phyloP scores from a whole-genome alignment of 1,140 invertebrate species.

The Octopus sinensis region DNA sequence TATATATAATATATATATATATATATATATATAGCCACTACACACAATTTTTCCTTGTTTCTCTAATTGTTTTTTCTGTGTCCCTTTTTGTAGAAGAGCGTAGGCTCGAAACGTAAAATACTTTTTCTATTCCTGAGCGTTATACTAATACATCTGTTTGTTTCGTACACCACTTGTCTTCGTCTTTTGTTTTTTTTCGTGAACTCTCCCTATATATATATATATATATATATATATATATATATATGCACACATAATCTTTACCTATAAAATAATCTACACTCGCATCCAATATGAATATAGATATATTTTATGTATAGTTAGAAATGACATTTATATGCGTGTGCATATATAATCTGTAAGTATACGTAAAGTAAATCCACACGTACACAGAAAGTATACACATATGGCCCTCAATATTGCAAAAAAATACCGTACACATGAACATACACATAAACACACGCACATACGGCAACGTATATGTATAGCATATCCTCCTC shows the following conservation, averaged over 20 bases:
- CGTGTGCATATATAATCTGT: background rate
- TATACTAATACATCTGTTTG: too few relatives aligned
- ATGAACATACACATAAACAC: background rate
- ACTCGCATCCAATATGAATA: background rate
- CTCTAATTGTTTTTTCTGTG: too few relatives aligned
- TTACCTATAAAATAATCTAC: background rate
- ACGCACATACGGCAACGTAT: background rate
- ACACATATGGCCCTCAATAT: background rate
- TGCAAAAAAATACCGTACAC: background rate
- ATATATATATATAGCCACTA: too few relatives aligned
- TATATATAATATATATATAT: too few relatives aligned
- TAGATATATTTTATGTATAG: background rate
- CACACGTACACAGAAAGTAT: background rate
- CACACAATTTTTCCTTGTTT: too few relatives aligned
- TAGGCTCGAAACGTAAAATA: too few relatives aligned
- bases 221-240: background rate
- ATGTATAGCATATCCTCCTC: background rate
- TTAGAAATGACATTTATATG: background rate
- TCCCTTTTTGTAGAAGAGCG: too few relatives aligned
- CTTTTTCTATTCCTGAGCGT: too few relatives aligned
- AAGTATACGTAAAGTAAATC: background rate
- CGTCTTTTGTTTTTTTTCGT: too few relatives aligned
- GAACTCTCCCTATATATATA: too few relatives aligned
- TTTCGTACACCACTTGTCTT: too few relatives aligned
- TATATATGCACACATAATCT: background rate